Evolutionary conservation across 2,113 vertebrate species (phyloP), one percentile per base, ranked within the genome.

Genomic region (Colinus virginianus): DNA sequence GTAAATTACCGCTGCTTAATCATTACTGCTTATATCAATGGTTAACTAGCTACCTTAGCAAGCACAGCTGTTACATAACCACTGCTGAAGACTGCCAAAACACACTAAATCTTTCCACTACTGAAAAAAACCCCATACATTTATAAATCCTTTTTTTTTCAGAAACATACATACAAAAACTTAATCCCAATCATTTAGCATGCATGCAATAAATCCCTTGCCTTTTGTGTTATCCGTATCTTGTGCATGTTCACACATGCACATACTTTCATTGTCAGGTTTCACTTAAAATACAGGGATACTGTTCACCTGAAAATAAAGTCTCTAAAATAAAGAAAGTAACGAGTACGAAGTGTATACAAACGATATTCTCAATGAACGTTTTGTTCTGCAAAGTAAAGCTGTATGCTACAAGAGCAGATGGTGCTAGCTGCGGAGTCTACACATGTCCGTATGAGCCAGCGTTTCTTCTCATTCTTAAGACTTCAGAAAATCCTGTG

Each of bases 1-100:
- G 74, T 84, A 86, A 93, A 87, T 77, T 90, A 79, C 42, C 84
- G 84, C 80, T 78, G 90, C 66, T 94, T 94, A 96, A 96, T 93
- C 72, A 90, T 96, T 95, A 94, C 2, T 5, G n/a, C n/a, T 72
- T 55, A 75, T 70, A 88, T 62, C 64, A 91, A 80, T 91, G 38
- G 90, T 96, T 95, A 94, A 93, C 92, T 63, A 59, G 49, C 42
- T 56, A 63, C 69, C 69, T 69, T 51, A 64, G 36, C 59, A 84
- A 87, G 63, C 63, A 76, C 6, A 49, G 42, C 9, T 6, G 43
- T 78, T 76, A 84, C 43, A 82, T 25, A 75, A 53, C n/a, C 30
- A 66, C 46, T 82, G 84, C 63, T 82, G 63, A 78, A 90, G 26
- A 45, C 43, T 84, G 45, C 28, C 48, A 87, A 84, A 90, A 78